These are phyloP conservation scores for Hestina assimilis DNA, from an alignment of 1,140 invertebrate genomes.

Conservation along the genomic window DNA sequence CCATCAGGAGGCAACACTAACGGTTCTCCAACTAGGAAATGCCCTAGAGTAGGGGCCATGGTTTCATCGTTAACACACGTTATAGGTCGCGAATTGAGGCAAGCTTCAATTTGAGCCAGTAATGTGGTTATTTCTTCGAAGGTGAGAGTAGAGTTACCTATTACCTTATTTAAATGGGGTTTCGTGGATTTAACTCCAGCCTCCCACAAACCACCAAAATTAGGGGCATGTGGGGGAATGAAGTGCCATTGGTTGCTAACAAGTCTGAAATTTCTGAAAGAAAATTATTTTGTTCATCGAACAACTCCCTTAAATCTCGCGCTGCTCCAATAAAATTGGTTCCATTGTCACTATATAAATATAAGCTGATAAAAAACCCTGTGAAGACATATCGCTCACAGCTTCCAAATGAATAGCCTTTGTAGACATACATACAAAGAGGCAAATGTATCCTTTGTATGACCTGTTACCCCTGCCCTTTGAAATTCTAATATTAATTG, in stretches of 20 bases:
- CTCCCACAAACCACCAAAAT: slow-evolving; percentile 48
- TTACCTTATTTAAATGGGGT: slow-evolving; percentile 22
- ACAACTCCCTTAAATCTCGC: background rate
- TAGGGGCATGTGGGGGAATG: slow-evolving; percentile 26
- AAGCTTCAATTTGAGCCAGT: slow-evolving; percentile 36
- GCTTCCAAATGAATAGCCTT: no score
- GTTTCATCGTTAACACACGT: background rate
- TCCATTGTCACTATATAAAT: no score
- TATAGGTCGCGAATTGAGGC: slow-evolving; percentile 41
- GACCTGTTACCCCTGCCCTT: no score
- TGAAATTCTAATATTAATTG: no score
- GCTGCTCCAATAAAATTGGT: no score
- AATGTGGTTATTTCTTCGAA: slow-evolving; percentile 17
- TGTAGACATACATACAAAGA: no score
- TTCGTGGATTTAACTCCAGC: slow-evolving; percentile 42
- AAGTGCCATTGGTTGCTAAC: slow-evolving; percentile 11
- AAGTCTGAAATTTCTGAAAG: no score
- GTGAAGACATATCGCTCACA: no score
- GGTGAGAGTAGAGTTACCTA: slow-evolving; percentile 7
- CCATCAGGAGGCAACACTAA: background rate
- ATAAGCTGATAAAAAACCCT: no score
- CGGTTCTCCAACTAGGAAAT: background rate
- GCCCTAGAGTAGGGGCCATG: background rate
- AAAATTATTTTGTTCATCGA: no score
- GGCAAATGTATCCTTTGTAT: no score